These are phyloP conservation scores for Microtus oregoni DNA, from an alignment of 2,113 vertebrate species.

Conservation along the genomic window DNA sequence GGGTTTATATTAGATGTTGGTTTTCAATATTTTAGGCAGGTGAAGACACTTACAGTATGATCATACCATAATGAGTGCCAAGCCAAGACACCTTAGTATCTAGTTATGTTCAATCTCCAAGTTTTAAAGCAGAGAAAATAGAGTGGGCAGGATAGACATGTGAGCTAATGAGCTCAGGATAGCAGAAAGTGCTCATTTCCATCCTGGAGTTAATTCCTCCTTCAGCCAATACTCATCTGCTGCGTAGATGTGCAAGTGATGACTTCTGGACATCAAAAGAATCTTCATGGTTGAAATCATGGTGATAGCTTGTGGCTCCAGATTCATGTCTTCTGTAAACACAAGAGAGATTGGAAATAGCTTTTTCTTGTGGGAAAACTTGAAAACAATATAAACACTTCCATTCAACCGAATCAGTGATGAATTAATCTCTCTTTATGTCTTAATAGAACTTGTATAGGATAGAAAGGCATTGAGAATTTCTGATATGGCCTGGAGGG, in stretches of 20 bases:
- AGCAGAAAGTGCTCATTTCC: neutral
- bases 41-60: neutral
- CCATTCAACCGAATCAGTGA: neutral
- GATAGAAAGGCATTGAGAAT: conserved; percentile 8
- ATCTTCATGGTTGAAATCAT: neutral
- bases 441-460: neutral
- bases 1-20: neutral
- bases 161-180: neutral
- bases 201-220: neutral
- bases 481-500: neutral
- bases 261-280: neutral
- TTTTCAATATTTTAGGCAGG: neutral
- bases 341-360: neutral
- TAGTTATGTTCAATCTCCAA: neutral
- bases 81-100: too few relatives aligned
- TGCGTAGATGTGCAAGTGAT: neutral
- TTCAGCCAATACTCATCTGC: neutral
- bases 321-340: neutral
- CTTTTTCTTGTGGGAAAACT: conserved; percentile 19
- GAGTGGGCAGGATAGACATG: neutral
- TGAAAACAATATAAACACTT: conserved; percentile 23
- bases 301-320: neutral
- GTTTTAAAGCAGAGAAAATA: neutral
- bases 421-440: neutral
- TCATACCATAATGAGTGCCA: neutral